Evolutionary conservation across 2,888 invertebrate species (phyloP).

Genomic region (Rhagonycha fulva): DNA sequence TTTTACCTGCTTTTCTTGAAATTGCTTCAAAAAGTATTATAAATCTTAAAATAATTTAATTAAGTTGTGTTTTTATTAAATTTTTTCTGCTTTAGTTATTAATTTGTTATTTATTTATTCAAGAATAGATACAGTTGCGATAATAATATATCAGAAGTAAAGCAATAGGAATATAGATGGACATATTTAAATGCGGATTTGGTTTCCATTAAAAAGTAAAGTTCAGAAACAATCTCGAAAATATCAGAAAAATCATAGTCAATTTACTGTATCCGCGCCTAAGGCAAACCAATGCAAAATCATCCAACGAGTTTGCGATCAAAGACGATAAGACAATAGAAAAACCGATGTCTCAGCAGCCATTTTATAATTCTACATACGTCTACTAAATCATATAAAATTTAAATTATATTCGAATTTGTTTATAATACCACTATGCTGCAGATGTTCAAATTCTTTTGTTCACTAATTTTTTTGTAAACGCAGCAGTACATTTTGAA

Average conservation of each 20-base stretch:
- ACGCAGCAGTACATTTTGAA: neutral
- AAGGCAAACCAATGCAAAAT: constrained; percentile 31
- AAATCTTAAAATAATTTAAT: too few species aligned
- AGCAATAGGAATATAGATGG: neutral
- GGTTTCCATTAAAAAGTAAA: constrained; percentile 6
- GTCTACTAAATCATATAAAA: neutral
- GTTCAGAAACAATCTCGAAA: constrained; percentile 23
- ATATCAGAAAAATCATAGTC: constrained; percentile 21
- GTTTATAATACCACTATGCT: neutral
- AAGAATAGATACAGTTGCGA: neutral
- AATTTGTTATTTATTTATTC: neutral
- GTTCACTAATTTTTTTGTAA: neutral
- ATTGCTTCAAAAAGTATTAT: too few species aligned
- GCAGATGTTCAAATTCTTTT: neutral
- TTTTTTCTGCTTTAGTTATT: neutral
- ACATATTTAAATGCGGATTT: neutral
- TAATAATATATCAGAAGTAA: neutral
- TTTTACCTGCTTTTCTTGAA: too few species aligned
- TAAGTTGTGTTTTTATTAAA: too few species aligned
- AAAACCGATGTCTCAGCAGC: constrained; percentile 42
- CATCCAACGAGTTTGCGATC: constrained; percentile 16
- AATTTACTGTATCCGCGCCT: constrained; percentile 20
- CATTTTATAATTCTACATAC: constrained; percentile 12
- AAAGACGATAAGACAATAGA: constrained; percentile 37
- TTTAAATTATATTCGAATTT: neutral